Evolutionary conservation across 2,888 invertebrate genomes (phyloP).

Genomic region (Volucella inflata): DNA sequence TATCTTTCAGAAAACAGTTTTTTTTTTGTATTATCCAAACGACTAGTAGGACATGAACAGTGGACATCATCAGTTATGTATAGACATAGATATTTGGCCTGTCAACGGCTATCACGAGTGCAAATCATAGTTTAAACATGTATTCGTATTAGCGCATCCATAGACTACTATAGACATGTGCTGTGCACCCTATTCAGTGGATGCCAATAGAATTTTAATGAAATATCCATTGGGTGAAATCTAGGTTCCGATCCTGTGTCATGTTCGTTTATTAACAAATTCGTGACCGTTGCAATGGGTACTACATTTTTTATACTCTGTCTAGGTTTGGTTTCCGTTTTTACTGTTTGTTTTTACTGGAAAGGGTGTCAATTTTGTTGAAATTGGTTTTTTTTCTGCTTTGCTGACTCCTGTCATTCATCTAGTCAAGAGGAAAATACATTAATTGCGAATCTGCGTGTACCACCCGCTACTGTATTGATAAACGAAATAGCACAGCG

Average conservation of each 20-base stretch:
- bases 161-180: constrained; percentile 4
- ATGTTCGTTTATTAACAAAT: constrained; percentile 26
- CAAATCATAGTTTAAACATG: constrained; percentile 17
- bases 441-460: constrained; percentile 17
- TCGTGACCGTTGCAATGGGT: background rate
- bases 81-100: constrained; percentile 7
- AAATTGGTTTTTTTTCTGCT: constrained; percentile 13
- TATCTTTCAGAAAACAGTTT: too few relatives aligned
- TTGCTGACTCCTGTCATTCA: background rate
- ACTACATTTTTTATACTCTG: constrained; percentile 1
- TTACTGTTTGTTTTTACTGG: constrained; percentile 4
- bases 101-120: background rate
- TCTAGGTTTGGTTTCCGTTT: background rate
- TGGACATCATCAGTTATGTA: constrained; percentile 17
- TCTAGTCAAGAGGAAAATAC: background rate
- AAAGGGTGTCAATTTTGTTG: background rate
- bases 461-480: background rate
- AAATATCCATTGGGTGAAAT: constrained; percentile 21
- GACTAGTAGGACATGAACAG: background rate
- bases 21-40: too few relatives aligned
- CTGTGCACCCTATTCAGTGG: background rate
- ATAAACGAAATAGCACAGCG: constrained; percentile 1
- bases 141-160: background rate
- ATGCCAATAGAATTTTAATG: constrained; percentile 40
- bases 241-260: constrained; percentile 4